Percentiles rank a stretch among this genome's conserved stretches.
Conservation (phyloP, 2,797 vertebrate genomes). For the Pseudochaenichthys georgianus region DNA sequence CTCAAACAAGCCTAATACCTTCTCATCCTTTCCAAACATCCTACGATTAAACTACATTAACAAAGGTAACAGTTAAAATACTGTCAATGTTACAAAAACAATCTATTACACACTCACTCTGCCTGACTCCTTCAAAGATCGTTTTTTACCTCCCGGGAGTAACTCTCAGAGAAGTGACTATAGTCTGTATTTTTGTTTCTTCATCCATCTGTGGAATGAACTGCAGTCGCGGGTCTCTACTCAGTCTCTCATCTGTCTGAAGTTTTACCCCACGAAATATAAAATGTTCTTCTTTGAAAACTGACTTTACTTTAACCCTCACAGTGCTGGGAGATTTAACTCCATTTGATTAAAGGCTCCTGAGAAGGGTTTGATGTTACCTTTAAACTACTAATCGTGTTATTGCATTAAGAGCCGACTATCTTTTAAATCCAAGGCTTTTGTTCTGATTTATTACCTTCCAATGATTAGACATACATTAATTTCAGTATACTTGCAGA, state of each 20-base stretch:
- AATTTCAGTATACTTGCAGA: background rate
- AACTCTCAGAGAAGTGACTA: background rate
- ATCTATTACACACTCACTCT: background rate
- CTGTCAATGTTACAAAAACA: too few relatives aligned
- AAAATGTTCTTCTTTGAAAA: background rate
- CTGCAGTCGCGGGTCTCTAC: background rate
- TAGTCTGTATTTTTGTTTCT: conserved; percentile 8
- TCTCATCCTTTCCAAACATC: too few relatives aligned
- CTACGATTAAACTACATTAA: too few relatives aligned
- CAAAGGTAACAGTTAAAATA: too few relatives aligned
- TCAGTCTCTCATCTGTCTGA: background rate
- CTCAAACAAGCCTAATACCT: too few relatives aligned
- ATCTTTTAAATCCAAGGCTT: background rate
- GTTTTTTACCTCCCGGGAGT: background rate
- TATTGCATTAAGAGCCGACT: background rate
- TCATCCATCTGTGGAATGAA: background rate
- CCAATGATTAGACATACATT: background rate
- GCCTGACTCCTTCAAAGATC: background rate
- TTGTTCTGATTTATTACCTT: background rate
- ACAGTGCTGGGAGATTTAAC: background rate
- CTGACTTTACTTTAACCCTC: background rate
- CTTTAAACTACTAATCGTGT: background rate
- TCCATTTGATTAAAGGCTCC: background rate
- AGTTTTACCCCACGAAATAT: background rate
- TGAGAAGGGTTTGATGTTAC: background rate